Base-by-base conservation (phyloP, 2,888 invertebrate genomes). In the Nymphalis polychloros region DNA sequence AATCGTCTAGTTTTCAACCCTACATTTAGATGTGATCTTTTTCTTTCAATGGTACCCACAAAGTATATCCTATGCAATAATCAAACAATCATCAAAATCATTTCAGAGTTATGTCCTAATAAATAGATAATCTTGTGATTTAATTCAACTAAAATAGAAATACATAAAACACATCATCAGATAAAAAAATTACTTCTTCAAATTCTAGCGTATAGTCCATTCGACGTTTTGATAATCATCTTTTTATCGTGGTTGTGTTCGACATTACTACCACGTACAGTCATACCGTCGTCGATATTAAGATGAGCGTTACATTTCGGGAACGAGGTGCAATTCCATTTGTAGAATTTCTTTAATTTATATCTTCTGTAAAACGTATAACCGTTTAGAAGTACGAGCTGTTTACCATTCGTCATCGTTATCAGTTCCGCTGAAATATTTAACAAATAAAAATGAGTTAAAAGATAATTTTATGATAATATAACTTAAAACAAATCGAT, bases 391-490 rank as follows among this genome's bases (percentile, higher is more conserved):
- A 76, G 31, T 2, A 79, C 59, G 60, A 74, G 62, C 1, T 64
- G 72, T 19, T 78, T 80, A 0, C 77, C 79, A 6, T 77, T 77
- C 8, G 64, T 7, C 76, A 81, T 78, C 8, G 75, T 78, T 57
- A 82, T 74, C 20, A 75, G 63, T 67, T 67, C 59, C 7, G 72
- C 73, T 76, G 72, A 19, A 75, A 67, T 52, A 16, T 49, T 57
- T 52, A 23, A 57, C 23, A 53, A 23, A 59, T 60, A 49, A 8
- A 48, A n/a, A n/a, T 49, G 8, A 49, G 49, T 49, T 8, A 17
- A n/a, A 17, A 6, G 7, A 6, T 49, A 13, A 41, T 10, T 41
- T 41, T 13, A 41, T 41, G 10, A 41, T 41, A 0, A 41, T 41
- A 41, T 41, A 41, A 41, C 41, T 35, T 35, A 0, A 35, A 35